Conservation (phyloP, 2,113 vertebrate genomes). For the Uropsilus gracilis region DNA sequence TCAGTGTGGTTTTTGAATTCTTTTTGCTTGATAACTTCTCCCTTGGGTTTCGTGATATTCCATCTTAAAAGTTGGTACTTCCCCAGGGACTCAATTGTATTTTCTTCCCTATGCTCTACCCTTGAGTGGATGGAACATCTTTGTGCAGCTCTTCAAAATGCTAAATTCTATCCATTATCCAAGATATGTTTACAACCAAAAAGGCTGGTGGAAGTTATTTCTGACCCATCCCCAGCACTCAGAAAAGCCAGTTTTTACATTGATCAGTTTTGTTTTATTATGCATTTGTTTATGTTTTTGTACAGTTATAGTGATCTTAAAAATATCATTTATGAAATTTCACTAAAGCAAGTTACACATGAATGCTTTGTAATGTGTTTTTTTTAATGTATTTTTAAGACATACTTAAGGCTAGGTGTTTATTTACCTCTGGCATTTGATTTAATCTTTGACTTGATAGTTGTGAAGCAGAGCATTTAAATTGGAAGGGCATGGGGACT, state of each 20-base stretch:
- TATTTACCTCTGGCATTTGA: constrained; percentile 45
- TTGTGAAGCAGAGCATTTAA: constrained; percentile 33
- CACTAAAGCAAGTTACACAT: constrained; percentile 25
- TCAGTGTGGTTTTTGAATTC: too few relatives aligned
- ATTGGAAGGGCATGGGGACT: neutral
- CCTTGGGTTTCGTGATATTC: neutral
- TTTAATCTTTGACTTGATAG: constrained; percentile 56
- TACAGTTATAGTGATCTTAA: neutral
- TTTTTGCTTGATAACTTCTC: neutral
- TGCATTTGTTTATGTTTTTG: neutral
- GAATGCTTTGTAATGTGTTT: constrained; percentile 42
- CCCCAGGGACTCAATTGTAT: neutral
- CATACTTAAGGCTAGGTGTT: constrained; percentile 45
- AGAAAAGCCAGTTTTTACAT: neutral
- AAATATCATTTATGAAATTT: constrained; percentile 6
- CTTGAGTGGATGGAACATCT: neutral
- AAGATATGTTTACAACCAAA: neutral
- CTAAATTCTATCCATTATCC: neutral
- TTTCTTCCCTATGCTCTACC: neutral
- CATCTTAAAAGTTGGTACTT: neutral
- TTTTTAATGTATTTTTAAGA: neutral
- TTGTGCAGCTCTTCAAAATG: neutral
- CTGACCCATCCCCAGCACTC: neutral
- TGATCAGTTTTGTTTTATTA: neutral
- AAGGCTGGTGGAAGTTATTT: neutral